Percentiles rank a stretch among this genome's conserved stretches.
Evolutionary conservation across 1,140 invertebrate genomes (phyloP).

Genomic region (Andricus grossulariae): DNA sequence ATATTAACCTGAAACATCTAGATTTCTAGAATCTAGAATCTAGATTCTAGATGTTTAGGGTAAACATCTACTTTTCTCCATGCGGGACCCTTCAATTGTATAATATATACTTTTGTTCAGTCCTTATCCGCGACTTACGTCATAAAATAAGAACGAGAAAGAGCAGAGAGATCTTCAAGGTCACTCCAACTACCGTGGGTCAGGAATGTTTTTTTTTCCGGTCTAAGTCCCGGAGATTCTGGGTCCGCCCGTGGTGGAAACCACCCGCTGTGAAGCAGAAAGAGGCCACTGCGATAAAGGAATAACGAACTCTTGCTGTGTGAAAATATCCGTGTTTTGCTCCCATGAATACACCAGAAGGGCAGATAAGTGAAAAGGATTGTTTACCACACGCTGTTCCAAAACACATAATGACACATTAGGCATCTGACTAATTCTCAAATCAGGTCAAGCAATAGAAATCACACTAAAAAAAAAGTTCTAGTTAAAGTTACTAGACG

Average conservation of each 20-base stretch:
- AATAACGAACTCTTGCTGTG: conserved; percentile 53
- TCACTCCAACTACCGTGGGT: conserved; percentile 37
- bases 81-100: too few relatives aligned
- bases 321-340: conserved; percentile 13
- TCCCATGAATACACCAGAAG: conserved; percentile 41
- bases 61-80: too few relatives aligned
- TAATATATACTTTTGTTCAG: not conserved
- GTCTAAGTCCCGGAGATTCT: conserved; percentile 59
- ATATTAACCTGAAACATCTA: too few relatives aligned
- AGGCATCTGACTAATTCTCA: too few relatives aligned
- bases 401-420: too few relatives aligned
- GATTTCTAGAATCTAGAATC: too few relatives aligned
- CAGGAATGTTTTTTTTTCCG: conserved; percentile 44
- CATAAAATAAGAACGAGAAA: conserved; percentile 43
- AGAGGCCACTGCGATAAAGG: conserved; percentile 55
- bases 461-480: too few relatives aligned
- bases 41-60: too few relatives aligned
- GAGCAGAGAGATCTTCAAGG: conserved; percentile 60
- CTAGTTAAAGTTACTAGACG: too few relatives aligned
- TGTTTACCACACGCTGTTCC: conserved; percentile 34
- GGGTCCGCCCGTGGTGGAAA: conserved; percentile 55
- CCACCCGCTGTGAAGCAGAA: conserved; percentile 59
- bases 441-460: too few relatives aligned
- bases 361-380: conserved; percentile 52
- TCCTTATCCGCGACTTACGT: not conserved